These are phyloP conservation scores for Lophius americanus DNA, from an alignment of 2,797 vertebrate genomes.

Conservation along the genomic window DNA sequence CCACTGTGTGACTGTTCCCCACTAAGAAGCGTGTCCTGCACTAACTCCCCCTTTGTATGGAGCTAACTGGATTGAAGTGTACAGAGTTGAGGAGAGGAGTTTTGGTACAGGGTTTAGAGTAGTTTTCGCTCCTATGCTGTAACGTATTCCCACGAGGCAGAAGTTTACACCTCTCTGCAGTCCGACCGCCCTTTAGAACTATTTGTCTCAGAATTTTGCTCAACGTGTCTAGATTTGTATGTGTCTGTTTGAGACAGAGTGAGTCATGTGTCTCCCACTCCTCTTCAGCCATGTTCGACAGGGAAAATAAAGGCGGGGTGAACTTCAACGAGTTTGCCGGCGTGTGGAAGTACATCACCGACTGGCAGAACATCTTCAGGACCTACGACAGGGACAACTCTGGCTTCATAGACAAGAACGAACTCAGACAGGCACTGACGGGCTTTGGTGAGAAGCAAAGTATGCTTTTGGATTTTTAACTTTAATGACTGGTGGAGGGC, in stretches of 20 bases:
- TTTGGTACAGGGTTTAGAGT: conserved; percentile 23
- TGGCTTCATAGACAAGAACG: conserved; percentile 97
- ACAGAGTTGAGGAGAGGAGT: conserved; percentile 31
- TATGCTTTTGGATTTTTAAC: conserved; percentile 50
- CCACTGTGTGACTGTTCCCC: conserved; percentile 53
- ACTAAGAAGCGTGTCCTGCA: conserved; percentile 50
- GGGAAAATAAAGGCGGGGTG: conserved; percentile 97
- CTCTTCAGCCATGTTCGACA: conserved; percentile 95
- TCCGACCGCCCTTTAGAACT: conserved; percentile 13
- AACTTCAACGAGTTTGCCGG: conserved; percentile 98
- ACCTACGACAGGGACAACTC: conserved; percentile 98
- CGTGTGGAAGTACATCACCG: conserved; percentile 98
- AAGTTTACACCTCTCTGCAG: conserved; percentile 14
- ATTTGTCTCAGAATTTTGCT: not conserved
- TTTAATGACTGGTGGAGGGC: conserved; percentile 42
- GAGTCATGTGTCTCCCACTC: not conserved
- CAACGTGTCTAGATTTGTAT: not conserved
- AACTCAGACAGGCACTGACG: conserved; percentile 96
- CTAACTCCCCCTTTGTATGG: conserved; percentile 64
- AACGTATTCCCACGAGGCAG: conserved; percentile 18
- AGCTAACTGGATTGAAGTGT: conserved; percentile 67
- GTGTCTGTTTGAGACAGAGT: not conserved
- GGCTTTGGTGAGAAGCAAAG: conserved; percentile 92
- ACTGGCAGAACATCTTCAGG: conserved; percentile 99
- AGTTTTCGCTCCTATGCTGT: conserved; percentile 28